Conservation (phyloP, 2,797 vertebrate genomes). For the Spinibarbus caldwelli region DNA sequence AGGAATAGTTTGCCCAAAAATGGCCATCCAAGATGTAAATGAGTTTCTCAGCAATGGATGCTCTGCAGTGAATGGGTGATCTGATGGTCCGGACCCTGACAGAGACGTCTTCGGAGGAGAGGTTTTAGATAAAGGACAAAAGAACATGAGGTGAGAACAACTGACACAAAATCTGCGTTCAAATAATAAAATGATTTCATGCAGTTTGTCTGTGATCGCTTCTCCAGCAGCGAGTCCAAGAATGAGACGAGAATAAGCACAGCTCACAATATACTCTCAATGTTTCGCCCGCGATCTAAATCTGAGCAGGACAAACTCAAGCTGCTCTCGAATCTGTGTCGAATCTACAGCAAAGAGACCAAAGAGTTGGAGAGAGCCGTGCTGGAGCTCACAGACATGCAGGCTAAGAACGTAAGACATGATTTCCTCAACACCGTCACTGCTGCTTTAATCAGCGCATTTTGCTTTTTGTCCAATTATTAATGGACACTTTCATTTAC, state of each 20-base stretch:
- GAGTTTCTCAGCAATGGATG: neutral
- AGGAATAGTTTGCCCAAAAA: neutral
- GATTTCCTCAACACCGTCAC: neutral
- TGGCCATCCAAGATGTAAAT: neutral
- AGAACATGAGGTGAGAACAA: constrained; percentile 65
- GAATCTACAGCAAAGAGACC: constrained; percentile 69
- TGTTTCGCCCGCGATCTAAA: constrained; percentile 63
- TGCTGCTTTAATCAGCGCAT: neutral
- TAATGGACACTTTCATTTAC: neutral
- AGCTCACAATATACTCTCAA: constrained; percentile 71
- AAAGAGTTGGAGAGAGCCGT: constrained; percentile 67
- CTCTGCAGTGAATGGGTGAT: constrained; percentile 27
- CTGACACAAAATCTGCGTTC: neutral
- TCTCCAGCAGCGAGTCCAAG: constrained; percentile 17
- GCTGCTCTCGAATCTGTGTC: constrained; percentile 66
- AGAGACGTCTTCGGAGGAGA: constrained; percentile 74
- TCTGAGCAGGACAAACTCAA: constrained; percentile 60
- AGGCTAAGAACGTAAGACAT: constrained; percentile 59
- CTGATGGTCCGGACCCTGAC: constrained; percentile 77
- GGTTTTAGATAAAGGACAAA: constrained; percentile 65
- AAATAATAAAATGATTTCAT: neutral
- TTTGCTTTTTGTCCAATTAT: too few relatives aligned
- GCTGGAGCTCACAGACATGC: constrained; percentile 66
- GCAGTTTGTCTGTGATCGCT: constrained; percentile 1
- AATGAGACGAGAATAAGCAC: constrained; percentile 68